phyloP scores from a whole-genome alignment of 2,113 vertebrate species.

The Rissa tridactyla region DNA sequence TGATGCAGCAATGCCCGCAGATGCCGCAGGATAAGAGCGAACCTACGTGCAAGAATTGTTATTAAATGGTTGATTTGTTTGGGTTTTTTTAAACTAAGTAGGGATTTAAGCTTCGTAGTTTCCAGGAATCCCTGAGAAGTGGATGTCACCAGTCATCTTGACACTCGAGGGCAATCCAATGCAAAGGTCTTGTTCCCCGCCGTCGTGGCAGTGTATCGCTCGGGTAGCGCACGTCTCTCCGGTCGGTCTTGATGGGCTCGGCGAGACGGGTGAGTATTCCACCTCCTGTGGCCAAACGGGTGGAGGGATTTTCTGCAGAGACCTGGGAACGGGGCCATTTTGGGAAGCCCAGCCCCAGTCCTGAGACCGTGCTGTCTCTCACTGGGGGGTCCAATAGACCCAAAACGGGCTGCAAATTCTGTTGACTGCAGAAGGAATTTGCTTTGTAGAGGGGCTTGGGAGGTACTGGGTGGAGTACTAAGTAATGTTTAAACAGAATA shows the following conservation, averaged over 20 bases:
- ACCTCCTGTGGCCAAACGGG: accelerated
- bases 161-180: background rate
- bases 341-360: accelerated
- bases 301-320: background rate
- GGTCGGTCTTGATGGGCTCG: background rate
- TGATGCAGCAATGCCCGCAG: background rate
- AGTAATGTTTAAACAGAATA: background rate
- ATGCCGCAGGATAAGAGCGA: background rate
- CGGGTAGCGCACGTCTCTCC: background rate
- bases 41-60: background rate
- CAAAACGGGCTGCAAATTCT: background rate
- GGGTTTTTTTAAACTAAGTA: background rate
- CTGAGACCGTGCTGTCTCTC: accelerated
- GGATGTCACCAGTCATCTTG: background rate
- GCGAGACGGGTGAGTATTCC: background rate
- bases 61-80: background rate
- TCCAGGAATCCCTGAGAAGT: background rate
- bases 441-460: background rate
- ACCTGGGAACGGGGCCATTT: background rate
- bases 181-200: background rate
- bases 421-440: background rate
- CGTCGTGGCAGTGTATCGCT: accelerated
- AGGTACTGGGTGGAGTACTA: background rate
- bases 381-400: background rate
- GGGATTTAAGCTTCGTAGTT: background rate